Conservation (phyloP, 2,888 invertebrate genomes). For the Pammene fasciana region DNA sequence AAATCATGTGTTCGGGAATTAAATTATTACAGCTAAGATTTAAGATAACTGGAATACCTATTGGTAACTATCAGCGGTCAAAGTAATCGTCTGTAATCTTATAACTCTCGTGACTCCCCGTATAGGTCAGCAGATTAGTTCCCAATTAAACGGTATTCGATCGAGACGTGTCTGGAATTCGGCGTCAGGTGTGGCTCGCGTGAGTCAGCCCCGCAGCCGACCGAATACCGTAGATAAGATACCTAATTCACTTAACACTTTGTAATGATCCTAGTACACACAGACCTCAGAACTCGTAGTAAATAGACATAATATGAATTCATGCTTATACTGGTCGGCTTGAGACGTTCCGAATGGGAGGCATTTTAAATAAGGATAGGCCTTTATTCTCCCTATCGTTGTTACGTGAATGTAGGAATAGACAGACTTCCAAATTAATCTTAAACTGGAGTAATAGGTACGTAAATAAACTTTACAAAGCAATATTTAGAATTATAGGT, state of each 20-base stretch:
- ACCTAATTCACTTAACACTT: slow-evolving; percentile 9
- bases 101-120: slow-evolving; percentile 26
- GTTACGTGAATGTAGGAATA: not conserved
- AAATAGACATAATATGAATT: not conserved
- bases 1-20: no score
- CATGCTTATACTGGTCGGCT: not conserved
- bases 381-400: slow-evolving; percentile 2
- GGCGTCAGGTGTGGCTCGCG: slow-evolving; percentile 77
- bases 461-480: not conserved
- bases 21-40: no score
- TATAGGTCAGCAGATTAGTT: slow-evolving; percentile 36
- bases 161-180: slow-evolving; percentile 63
- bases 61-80: slow-evolving; percentile 9
- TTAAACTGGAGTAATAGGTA: not conserved
- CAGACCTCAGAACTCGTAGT: not conserved
- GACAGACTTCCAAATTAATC: slow-evolving; percentile 1
- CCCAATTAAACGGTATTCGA: slow-evolving; percentile 40
- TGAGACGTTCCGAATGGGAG: not conserved
- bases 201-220: slow-evolving; percentile 68
- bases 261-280: not conserved
- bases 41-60: no score
- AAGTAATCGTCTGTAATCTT: slow-evolving; percentile 12
- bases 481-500: not conserved
- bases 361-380: not conserved
- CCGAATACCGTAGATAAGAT: slow-evolving; percentile 77